phyloP scores from a whole-genome alignment of 2,113 vertebrate genomes.

The Vulpes lagopus region DNA sequence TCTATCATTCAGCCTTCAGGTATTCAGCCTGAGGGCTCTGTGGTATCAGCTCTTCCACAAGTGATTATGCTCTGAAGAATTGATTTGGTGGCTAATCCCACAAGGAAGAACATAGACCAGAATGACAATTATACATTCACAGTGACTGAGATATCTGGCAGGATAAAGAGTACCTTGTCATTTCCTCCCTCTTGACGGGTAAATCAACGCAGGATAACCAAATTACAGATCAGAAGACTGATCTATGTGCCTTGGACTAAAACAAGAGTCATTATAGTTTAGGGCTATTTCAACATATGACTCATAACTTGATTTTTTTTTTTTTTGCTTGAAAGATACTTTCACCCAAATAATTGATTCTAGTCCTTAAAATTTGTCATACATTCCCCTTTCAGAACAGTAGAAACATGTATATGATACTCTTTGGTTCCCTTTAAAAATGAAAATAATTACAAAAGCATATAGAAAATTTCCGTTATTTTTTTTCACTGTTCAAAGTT shows the following conservation, averaged over 20 bases:
- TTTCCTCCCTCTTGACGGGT: conserved; percentile 5
- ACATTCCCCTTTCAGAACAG: not conserved
- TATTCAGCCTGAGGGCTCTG: not conserved
- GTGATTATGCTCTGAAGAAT: not conserved
- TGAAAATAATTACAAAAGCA: not conserved
- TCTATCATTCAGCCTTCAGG: not conserved
- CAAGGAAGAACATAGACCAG: not conserved
- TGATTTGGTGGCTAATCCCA: conserved; percentile 30
- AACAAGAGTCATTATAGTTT: not conserved
- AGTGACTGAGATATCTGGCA: not conserved
- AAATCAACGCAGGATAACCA: not conserved
- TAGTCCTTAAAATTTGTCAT: not conserved
- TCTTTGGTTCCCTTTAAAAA: not conserved
- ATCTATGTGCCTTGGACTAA: not conserved
- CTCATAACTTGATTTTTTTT: conserved; percentile 4
- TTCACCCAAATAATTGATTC: not conserved
- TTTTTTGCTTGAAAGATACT: conserved; percentile 4
- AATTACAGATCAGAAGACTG: not conserved
- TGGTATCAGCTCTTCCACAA: not conserved
- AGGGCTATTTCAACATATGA: not conserved
- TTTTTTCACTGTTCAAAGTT: not conserved
- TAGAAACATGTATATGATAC: not conserved
- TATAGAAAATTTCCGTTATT: not conserved
- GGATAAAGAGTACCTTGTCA: conserved; percentile 57
- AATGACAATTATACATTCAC: conserved; percentile 27